Evolutionary conservation across 2,797 vertebrate genomes (phyloP), one percentile per base, ranked within the genome.

Genomic region (Takifugu ocellatus): DNA sequence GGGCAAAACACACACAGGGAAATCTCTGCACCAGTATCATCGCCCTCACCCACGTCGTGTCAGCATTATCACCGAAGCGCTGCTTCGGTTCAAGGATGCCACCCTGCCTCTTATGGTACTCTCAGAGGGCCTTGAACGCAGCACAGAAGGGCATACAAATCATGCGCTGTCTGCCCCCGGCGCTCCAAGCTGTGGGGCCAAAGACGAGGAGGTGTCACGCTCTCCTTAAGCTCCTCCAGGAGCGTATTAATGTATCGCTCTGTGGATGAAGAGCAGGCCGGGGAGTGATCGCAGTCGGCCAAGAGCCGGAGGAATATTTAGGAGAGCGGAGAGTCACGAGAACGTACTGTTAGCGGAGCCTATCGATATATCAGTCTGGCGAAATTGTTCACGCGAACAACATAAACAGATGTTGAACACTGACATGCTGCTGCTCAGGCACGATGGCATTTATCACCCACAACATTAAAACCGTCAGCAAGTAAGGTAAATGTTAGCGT

Each of bases 31-130:
- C 31, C 31, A 49, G 56, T 42, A 36, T 52, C 66, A 56, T 51
- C 43, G 25, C 50, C 63, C 16, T 62, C 61, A n/a, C 61, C 4
- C 1, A 49, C 53, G 44, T 68, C 56, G 46, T 5, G 33, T 47
- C 29, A 43, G 26, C 65, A 39, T 49, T 61, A 50, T 63, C 75
- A 63, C 60, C 60, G 61, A 21, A 14, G 47, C 33, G 11, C 39
- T 2, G 61, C 61, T 16, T 43, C 54, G 61, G 59, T 16, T 42
- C 16, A 68, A 39, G 42, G 59, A 52, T 77, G 70, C 78, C 84
- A 83, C 75, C 75, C 83, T 80, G 83, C 85, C 88, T 87, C 84
- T 87, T 91, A 89, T 87, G 87, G 86, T 79, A 57, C 49, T 84
- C 61, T 60, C 31, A 2, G 54, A 59, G 49, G 73, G 66, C 68